Base-by-base conservation (phyloP, 2,797 vertebrate genomes). In the Melanotaenia maccullochi region DNA sequence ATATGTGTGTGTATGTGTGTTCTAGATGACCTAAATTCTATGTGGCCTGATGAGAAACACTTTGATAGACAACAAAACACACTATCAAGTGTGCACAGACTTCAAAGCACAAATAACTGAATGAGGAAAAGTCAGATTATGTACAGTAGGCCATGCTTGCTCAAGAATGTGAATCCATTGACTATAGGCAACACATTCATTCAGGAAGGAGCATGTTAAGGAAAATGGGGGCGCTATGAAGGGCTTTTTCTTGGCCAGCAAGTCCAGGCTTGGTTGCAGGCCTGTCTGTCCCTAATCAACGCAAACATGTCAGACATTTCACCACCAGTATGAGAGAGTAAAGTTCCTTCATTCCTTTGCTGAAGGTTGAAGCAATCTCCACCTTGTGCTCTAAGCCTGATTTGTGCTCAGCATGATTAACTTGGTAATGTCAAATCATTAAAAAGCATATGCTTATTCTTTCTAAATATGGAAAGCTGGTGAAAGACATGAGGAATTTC, bases 231-330 rank as follows among this genome's bases (percentile, higher is more conserved):
- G 82, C 72, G 76, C 83, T 82, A 75, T 85, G 84, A 89, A 87
- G 90, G 89, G 75, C 89, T 93, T 91, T 93, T 92, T 90, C 83
- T 91, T 90, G 89, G 90, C 90, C 88, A 86, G 91, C 92, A 94
- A 90, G 92, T 90, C 89, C 88, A 87, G 93, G 88, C 93, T 92
- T 93, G 93, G 89, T 93, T 87, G 75, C 85, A 85, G 84, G 74
- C 82, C 89, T 86, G 86, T 92, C 89, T 93, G 89, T 89, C 90
- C 81, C 85, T 84, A 86, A 89, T 91, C 86, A 91, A 83, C 42
- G 60, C 89, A 91, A 93, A 90, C 92, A 92, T 93, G 91, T 92
- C 93, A 90, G 85, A 89, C 82, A 88, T 93, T 94, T 93, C 92
- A 91, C 62, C 90, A 91, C 91, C 82, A 62, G 80, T 78, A 82